Percentiles rank a stretch among this genome's conserved stretches.
Conservation (phyloP, 1,140 invertebrate species). For the Delia radicum region DNA sequence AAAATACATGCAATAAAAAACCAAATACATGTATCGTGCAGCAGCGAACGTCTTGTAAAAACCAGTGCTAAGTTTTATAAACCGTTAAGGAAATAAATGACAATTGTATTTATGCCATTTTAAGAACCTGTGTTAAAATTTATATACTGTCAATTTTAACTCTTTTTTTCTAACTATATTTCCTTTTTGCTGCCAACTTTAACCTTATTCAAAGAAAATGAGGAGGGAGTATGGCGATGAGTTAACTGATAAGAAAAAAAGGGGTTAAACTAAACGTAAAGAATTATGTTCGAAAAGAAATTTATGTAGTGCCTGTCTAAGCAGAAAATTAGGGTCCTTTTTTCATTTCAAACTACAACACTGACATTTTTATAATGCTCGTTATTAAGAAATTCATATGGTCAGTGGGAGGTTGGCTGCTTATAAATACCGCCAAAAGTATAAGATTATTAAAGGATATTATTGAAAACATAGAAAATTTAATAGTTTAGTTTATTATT, state of each 20-base stretch:
- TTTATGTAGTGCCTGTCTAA: slow-evolving; percentile 4
- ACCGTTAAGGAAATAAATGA: background rate
- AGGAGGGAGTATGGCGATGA: background rate
- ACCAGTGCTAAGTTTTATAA: too few relatives aligned
- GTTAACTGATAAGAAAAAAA: background rate
- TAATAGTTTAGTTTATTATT: background rate
- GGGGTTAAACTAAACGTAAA: background rate
- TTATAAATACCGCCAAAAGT: background rate
- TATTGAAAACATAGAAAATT: background rate
- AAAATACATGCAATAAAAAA: too few relatives aligned
- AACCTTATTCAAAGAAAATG: background rate
- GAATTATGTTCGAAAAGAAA: background rate
- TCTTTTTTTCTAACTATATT: background rate
- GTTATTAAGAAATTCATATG: too few relatives aligned
- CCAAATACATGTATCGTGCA: too few relatives aligned
- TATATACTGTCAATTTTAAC: background rate
- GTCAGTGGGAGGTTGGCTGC: background rate
- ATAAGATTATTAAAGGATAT: background rate
- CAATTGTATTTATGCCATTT: background rate
- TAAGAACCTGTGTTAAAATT: background rate
- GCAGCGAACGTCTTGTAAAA: too few relatives aligned
- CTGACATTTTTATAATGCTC: too few relatives aligned
- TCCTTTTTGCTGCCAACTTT: background rate
- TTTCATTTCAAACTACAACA: too few relatives aligned
- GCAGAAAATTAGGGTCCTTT: background rate